Evolutionary conservation across 1,140 invertebrate genomes (phyloP).

Genomic region (Brachionus angularis): DNA sequence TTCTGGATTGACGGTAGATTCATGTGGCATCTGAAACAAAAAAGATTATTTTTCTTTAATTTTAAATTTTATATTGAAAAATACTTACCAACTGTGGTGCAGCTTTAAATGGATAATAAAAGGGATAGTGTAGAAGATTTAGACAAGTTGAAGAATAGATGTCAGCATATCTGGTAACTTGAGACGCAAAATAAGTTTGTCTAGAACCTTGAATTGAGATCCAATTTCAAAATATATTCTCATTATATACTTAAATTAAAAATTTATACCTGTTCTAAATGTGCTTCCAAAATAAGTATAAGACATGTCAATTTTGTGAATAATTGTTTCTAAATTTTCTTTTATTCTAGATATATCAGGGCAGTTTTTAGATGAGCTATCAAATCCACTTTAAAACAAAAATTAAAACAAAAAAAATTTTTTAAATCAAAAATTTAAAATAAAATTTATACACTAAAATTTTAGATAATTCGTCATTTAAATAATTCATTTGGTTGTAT

Average conservation of each 20-base stretch:
- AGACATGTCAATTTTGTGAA: conserved; percentile 40
- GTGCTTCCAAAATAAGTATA: conserved; percentile 38
- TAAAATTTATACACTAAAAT: conserved; percentile 10
- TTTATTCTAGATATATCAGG: conserved; percentile 41
- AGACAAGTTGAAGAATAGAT: conserved; percentile 93
- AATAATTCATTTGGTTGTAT: conserved; percentile 79
- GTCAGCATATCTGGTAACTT: conserved; percentile 88
- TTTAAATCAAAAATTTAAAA: no score
- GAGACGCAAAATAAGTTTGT: conserved; percentile 93
- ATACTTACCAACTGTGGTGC: conserved; percentile 56
- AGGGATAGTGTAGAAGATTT: conserved; percentile 96
- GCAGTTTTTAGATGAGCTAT: conserved; percentile 32
- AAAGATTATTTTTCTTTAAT: background rate
- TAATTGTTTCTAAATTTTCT: conserved; percentile 1
- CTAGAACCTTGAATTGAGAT: conserved; percentile 68
- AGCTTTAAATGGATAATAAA: conserved; percentile 72
- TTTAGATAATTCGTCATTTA: conserved; percentile 64
- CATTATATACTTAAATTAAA: background rate
- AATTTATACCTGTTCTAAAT: conserved; percentile 27
- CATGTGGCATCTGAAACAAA: conserved; percentile 74
- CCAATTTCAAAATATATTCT: background rate
- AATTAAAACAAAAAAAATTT: background rate
- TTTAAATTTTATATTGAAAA: background rate
- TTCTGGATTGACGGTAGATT: conserved; percentile 94
- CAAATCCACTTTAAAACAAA: conserved; percentile 29